Base-by-base conservation (phyloP, 2,797 vertebrate genomes). In the Vipera ursinii region DNA sequence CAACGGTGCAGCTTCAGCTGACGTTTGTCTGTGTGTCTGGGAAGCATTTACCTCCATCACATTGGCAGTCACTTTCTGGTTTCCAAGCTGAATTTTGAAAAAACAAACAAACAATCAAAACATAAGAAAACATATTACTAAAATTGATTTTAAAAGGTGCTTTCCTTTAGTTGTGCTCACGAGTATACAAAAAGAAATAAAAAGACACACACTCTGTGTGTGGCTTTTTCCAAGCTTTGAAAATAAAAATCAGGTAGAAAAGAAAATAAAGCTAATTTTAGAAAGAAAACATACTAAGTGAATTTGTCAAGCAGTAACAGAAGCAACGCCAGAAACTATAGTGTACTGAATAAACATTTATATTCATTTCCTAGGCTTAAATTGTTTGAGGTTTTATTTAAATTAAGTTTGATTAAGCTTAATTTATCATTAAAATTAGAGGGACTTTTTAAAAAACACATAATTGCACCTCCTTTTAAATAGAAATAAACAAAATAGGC, bases 11-110 rank as follows among this genome's bases (percentile, higher is more conserved):
- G 97, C 96, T 98, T 98, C 97, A 97, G 98, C 96, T 97, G 96
- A 94, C 95, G 96, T 97, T 96, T 97, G 96, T 97, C 97, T 97
- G 97, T 95, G 95, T 97, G 96, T 95, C 97, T 97, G 97, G 93
- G 97, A 97, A 96, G 96, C 96, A 95, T 97, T 97, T 98, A 97
- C 97, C 97, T 97, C 97, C 96, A 96, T 96, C 95, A 96, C 96
- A 95, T 38, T 95, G 97, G 97, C 96, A 97, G 96, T 96, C 95
- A 97, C 94, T 96, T 96, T 97, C 97, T 97, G 97, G 95, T 95
- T 97, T 97, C 97, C 97, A 96, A 96, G 97, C 97, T 98, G 97
- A 97, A 97, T 97, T 97, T 97, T 97, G 95, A 97, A 94, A 93
- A 28, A 96, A 96, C 38, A 97, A 96, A 96, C 97, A 97, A 97